phyloP scores from a whole-genome alignment of 2,113 vertebrate species.

The Motacilla tschutschensis region DNA sequence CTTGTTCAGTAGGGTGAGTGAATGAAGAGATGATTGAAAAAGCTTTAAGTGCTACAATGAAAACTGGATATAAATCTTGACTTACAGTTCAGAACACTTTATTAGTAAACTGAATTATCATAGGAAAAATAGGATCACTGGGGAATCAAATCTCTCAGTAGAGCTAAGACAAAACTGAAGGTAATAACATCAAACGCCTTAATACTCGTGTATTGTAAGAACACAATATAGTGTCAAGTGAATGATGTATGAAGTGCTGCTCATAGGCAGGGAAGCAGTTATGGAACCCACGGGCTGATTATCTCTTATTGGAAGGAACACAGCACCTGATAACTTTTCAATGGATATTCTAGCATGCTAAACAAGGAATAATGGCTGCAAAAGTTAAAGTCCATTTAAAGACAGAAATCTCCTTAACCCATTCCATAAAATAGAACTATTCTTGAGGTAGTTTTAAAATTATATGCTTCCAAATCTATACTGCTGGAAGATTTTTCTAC shows the following conservation, averaged over 20 bases:
- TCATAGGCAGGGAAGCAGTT: neutral
- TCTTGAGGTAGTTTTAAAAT: neutral
- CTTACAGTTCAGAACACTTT: neutral
- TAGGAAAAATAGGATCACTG: neutral
- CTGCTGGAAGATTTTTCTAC: neutral
- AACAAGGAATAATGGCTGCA: neutral
- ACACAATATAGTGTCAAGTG: neutral
- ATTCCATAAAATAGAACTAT: neutral
- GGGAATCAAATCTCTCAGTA: neutral
- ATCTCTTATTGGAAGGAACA: neutral
- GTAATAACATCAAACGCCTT: neutral
- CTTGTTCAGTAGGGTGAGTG: neutral
- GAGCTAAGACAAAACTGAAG: neutral
- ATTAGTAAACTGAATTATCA: slow-evolving; percentile 7
- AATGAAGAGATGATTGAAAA: neutral
- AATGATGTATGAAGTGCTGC: neutral
- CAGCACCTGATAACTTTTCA: neutral
- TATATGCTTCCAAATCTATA: neutral
- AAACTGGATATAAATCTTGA: neutral
- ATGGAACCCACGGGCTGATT: neutral
- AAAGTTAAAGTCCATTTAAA: neutral
- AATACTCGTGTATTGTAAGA: neutral
- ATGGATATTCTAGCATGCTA: neutral
- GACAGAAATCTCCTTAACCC: neutral
- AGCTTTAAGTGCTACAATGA: neutral